Evolutionary conservation across 1,140 invertebrate species (phyloP).

Genomic region (Drosophila burlai): DNA sequence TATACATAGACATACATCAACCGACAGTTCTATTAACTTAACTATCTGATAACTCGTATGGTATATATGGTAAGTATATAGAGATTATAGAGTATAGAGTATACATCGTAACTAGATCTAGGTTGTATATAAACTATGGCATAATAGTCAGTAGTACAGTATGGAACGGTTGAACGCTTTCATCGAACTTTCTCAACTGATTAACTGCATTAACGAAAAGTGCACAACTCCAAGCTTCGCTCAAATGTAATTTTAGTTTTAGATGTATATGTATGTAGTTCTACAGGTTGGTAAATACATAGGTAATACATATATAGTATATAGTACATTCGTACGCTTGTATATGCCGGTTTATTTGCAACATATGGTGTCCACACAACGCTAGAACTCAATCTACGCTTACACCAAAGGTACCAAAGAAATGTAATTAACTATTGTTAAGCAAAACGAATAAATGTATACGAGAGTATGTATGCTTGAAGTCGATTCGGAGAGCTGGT

Average conservation of each 20-base stretch:
- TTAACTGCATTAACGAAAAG: conserved; percentile 62
- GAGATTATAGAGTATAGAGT: conserved; percentile 21
- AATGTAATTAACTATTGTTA: conserved; percentile 35
- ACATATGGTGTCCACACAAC: conserved; percentile 33
- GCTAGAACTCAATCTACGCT: conserved; percentile 54
- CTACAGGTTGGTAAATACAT: conserved; percentile 52
- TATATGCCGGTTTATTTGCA: conserved; percentile 29
- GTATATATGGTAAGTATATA: conserved; percentile 23
- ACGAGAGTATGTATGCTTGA: conserved; percentile 35
- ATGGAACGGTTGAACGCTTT: conserved; percentile 21
- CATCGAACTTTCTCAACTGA: conserved; percentile 53
- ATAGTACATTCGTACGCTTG: conserved; percentile 10
- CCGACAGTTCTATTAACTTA: conserved; percentile 52
- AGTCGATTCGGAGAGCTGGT: conserved; percentile 31
- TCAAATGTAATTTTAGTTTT: conserved; percentile 18
- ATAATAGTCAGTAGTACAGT: conserved; percentile 33
- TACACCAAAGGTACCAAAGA: conserved; percentile 50
- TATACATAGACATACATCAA: conserved; percentile 52
- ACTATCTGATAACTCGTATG: conserved; percentile 29
- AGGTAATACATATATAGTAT: conserved; percentile 41
- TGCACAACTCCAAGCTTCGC: conserved; percentile 58
- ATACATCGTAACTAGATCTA: conserved; percentile 28
- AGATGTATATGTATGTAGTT: conserved; percentile 10
- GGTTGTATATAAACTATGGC: conserved; percentile 30
- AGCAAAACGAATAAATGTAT: conserved; percentile 44